Conservation (phyloP, 2,888 invertebrate genomes). For the Eucera pruinosa region DNA sequence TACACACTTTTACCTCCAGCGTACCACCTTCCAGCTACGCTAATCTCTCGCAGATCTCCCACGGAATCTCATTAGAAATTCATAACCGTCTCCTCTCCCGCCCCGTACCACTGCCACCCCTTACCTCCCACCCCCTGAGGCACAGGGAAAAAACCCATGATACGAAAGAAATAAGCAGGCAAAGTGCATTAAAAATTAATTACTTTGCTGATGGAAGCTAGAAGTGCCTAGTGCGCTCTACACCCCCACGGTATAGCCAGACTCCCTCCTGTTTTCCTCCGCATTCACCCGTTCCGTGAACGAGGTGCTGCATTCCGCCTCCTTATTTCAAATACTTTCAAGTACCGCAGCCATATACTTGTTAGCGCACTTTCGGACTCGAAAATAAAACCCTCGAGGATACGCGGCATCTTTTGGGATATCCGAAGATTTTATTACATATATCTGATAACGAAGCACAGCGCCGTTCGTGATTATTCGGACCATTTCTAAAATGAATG, state of each 20-base stretch:
- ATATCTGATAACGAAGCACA: no score
- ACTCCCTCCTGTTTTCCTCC: slow-evolving; percentile 34
- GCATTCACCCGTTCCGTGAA: slow-evolving; percentile 58
- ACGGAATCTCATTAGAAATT: slow-evolving; percentile 84
- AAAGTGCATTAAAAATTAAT: slow-evolving; percentile 85
- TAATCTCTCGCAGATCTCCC: slow-evolving; percentile 84
- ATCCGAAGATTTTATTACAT: slow-evolving; percentile 24
- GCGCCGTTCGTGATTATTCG: no score
- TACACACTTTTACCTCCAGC: slow-evolving; percentile 78
- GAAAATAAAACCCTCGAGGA: slow-evolving; percentile 24
- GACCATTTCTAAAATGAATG: no score
- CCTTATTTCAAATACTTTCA: slow-evolving; percentile 68
- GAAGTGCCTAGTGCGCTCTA: slow-evolving; percentile 79
- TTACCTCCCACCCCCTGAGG: slow-evolving; percentile 51
- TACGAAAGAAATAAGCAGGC: slow-evolving; percentile 84
- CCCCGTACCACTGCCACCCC: slow-evolving; percentile 53
- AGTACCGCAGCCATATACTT: slow-evolving; percentile 52
- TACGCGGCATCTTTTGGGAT: slow-evolving; percentile 7
- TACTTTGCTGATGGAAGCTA: slow-evolving; percentile 84
- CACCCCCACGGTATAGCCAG: slow-evolving; percentile 55
- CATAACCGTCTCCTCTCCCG: slow-evolving; percentile 81
- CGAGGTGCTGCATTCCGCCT: slow-evolving; percentile 65
- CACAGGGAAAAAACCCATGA: slow-evolving; percentile 79
- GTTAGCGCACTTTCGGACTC: slow-evolving; percentile 41
- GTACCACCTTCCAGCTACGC: slow-evolving; percentile 74